These are phyloP conservation scores for Gryllus longicercus DNA, from an alignment of 2,888 invertebrate genomes.

Conservation along the genomic window DNA sequence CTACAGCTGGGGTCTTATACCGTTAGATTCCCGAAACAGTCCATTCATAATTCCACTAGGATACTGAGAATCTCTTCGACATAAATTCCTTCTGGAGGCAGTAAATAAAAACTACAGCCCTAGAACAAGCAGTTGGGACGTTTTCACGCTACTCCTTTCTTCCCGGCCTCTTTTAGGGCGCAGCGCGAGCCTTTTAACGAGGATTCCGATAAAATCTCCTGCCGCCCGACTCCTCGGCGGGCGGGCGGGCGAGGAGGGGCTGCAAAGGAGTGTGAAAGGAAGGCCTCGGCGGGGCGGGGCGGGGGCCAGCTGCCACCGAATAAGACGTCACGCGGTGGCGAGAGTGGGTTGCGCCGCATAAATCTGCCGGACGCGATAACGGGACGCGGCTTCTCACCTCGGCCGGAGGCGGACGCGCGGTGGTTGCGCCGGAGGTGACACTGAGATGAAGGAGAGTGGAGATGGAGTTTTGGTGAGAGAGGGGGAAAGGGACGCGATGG, in stretches of 20 bases:
- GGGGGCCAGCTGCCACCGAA: not conserved
- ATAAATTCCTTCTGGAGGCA: too few relatives aligned
- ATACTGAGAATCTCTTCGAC: too few relatives aligned
- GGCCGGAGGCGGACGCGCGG: not conserved
- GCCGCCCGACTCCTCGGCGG: not conserved
- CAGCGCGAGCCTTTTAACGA: not conserved
- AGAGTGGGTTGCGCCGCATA: not conserved
- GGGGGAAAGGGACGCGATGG: too few relatives aligned
- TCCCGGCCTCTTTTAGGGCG: not conserved
- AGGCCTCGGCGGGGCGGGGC: not conserved
- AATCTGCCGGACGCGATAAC: slow-evolving; percentile 17
- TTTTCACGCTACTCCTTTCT: not conserved
- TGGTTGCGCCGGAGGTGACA: too few relatives aligned
- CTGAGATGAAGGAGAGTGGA: too few relatives aligned
- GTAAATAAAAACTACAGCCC: too few relatives aligned
- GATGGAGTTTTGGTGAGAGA: too few relatives aligned
- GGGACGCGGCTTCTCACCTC: not conserved
- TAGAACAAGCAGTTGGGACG: too few relatives aligned
- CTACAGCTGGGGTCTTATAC: too few relatives aligned
- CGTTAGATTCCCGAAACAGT: too few relatives aligned
- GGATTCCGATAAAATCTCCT: not conserved
- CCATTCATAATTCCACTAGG: too few relatives aligned
- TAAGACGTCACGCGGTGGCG: not conserved
- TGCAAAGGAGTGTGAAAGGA: not conserved
- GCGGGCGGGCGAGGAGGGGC: not conserved